These are phyloP conservation scores for Graphium colonna DNA, from an alignment of 2,888 invertebrate genomes.

Conservation along the genomic window DNA sequence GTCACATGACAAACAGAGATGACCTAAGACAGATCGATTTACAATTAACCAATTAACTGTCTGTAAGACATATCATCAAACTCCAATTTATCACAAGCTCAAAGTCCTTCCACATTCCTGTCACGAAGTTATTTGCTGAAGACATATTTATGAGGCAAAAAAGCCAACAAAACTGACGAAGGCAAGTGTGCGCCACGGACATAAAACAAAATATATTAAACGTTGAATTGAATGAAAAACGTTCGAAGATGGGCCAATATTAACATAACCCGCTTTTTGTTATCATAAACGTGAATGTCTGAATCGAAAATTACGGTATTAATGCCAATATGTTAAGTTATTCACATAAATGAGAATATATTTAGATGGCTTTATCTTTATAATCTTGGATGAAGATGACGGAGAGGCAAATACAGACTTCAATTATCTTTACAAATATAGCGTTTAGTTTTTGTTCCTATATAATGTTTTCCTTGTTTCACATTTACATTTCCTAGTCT, in stretches of 20 bases:
- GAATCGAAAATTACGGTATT: constrained; percentile 13
- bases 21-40: background rate
- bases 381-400: background rate
- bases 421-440: no score
- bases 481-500: no score
- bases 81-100: constrained; percentile 9
- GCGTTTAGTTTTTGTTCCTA: background rate
- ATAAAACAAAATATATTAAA: constrained; percentile 8
- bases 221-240: constrained; percentile 13
- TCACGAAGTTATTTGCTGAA: background rate
- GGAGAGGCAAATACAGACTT: no score
- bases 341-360: background rate
- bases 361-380: background rate
- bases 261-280: constrained; percentile 18
- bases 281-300: constrained; percentile 6
- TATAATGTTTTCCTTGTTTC: no score
- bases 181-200: background rate
- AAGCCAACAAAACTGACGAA: background rate
- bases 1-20: no score
- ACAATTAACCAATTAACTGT: constrained; percentile 11
- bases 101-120: constrained; percentile 10
- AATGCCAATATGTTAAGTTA: background rate
- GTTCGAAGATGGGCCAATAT: constrained; percentile 10
- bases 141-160: constrained; percentile 5
- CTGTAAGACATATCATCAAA: constrained; percentile 4